Evolutionary conservation across 2,113 vertebrate genomes (phyloP), one percentile per base, ranked within the genome.

Genomic region (Takifugu bimaculatus): DNA sequence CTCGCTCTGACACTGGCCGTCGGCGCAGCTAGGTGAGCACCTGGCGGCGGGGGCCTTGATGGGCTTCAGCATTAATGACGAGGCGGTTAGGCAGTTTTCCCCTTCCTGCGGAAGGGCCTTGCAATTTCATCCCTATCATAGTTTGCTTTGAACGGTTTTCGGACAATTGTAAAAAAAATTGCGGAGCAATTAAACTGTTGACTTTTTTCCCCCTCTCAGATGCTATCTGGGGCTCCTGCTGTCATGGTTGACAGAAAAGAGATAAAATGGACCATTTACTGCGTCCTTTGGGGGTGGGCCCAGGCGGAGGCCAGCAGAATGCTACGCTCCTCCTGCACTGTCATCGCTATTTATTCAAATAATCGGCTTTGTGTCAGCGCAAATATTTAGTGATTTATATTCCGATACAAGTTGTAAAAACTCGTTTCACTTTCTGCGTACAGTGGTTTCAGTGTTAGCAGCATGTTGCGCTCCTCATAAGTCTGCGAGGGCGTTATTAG

Each of bases 61-160:
- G 89, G 93, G 91, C 83, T 74, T 85, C 78, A 80, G 77, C 87
- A 81, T 80, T 78, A 79, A 91, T 68, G 78, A 85, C 53, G 54
- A 76, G 74, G 79, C 84, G 86, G 88, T 91, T 91, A 89, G 87
- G 79, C 57, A 83, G 82, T 63, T 68, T 77, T 60, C 90, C 20
- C 92, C 91, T 92, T 92, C 85, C 83, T 90, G 86, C 85, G 82
- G 90, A 93, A 92, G 89, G 88, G 87, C 85, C 77, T 89, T 67
- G 87, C 82, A 90, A 92, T 91, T 93, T 93, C 90, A 94, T 90
- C 91, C 87, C 90, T 89, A 90, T 91, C 82, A 89, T 91, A 90
- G 88, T 89, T 92, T 50, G 89, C 91, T 91, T 80, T 91, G 83
- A 86, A 86, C 82, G 26, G 32, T 73, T 85, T 85, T 88, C 86